Base-by-base conservation (phyloP, 2,888 invertebrate genomes). In the Ectemnius cavifrons region DNA sequence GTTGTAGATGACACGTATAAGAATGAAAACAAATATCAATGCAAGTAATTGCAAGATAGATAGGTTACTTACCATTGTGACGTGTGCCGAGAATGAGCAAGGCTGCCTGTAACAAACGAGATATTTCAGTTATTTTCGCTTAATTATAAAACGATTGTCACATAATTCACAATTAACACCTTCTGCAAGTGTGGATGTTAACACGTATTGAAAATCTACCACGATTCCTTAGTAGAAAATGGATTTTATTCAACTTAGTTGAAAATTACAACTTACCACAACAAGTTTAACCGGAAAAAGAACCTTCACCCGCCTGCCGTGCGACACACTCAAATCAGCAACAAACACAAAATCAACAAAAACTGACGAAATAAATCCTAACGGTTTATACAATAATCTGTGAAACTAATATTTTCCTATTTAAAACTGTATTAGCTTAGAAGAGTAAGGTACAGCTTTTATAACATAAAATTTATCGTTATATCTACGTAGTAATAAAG, bases 261-360 rank as follows among this genome's bases (percentile, higher is more conserved):
- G 1, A 18, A 73, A 65, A 65, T 37, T 46, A 14, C 0, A 18
- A 67, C 73, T 6, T 62, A 76, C 73, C 77, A 20, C 3, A 4
- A 20, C 3, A 57, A 11, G 20, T 57, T 70, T 16, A 56, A 73
- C 70, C 77, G 76, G 77, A 77, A 78, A 57, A 70, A 70, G 77
- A 67, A 5, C 18, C 13, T 58, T 52, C 18, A 46, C 13, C 13
- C 14, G 45, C 18, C 4, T 4, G 0, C 4, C 23, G 5, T 2
- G 4, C 58, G 16, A 16, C 6, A 28, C 2, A 11, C 16, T 76
- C 76, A 76, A 76, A 76, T 76, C 71, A 76, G 75, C 76, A 75
- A 71, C 62, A 57, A 47, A 37, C 14, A n/a, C 18, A 56, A 16
- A 3, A n/a, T 49, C n/a, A 47, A 49, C 27, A 20, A 27, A 27